Conservation (phyloP, 1,140 invertebrate species). For the Leptopilina boulardi region DNA sequence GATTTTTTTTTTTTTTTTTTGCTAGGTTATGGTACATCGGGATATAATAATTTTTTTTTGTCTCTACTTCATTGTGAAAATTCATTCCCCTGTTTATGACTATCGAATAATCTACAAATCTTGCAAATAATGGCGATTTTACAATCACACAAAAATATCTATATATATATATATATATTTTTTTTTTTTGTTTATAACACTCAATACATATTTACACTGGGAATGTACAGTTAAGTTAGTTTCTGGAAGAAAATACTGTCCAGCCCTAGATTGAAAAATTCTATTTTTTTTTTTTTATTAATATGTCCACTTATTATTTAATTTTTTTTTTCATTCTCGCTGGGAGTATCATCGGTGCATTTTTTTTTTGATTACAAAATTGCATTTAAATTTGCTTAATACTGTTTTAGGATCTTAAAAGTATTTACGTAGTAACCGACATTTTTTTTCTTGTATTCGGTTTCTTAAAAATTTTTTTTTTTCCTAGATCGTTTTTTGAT, state of each 20-base stretch:
- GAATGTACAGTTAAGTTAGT: conserved; percentile 23
- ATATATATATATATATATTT: background rate
- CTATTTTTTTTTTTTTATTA: no score
- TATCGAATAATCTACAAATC: conserved; percentile 20
- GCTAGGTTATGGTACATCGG: conserved; percentile 45
- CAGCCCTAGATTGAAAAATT: conserved; percentile 47
- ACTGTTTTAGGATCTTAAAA: conserved; percentile 42
- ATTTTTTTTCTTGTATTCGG: background rate
- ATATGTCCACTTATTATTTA: background rate
- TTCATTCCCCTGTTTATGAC: conserved; percentile 36
- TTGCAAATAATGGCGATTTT: conserved; percentile 23
- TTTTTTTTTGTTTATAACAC: background rate
- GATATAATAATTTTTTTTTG: background rate
- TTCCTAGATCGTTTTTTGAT: conserved; percentile 57
- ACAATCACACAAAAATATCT: conserved; percentile 32
- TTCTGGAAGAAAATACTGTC: conserved; percentile 57
- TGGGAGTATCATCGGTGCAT: background rate
- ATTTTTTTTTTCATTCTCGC: conserved; percentile 24
- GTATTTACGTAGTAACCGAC: conserved; percentile 32
- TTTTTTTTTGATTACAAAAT: conserved; percentile 11
- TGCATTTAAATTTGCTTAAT: conserved; percentile 38
- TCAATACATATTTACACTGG: conserved; percentile 30
- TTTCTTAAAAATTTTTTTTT: conserved; percentile 4
- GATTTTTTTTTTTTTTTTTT: conserved; percentile 42
- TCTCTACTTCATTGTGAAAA: conserved; percentile 11